A percentile compares a stretch with the other conserved stretches of the same genome.
phyloP scores from a whole-genome alignment of 2,888 invertebrate genomes.

The Strigamia transsilvanica region DNA sequence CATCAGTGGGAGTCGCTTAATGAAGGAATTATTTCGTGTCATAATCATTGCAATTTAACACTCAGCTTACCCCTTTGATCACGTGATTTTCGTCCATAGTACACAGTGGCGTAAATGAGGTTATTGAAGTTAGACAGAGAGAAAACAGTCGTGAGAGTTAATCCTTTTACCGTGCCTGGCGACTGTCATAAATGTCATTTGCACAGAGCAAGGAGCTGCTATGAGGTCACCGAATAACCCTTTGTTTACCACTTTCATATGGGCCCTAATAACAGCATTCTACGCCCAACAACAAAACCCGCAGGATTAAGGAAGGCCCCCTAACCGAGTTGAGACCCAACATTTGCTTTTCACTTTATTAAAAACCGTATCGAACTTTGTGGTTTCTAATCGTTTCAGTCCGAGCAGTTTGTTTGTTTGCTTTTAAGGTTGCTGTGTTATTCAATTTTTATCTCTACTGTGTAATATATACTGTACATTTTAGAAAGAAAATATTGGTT shows the following conservation, averaged over 20 bases:
- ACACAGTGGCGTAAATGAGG: conserved; percentile 11
- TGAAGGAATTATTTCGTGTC: conserved; percentile 48
- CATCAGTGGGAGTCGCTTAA: conserved; percentile 48
- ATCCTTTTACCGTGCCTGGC: conserved; percentile 42
- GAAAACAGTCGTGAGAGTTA: conserved; percentile 47
- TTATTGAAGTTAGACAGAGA: conserved; percentile 37
- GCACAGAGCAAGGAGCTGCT: conserved; percentile 40
- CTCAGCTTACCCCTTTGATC: conserved; percentile 49
- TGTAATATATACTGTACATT: no score
- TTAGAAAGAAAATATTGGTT: not conserved
- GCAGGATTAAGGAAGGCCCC: conserved; percentile 39
- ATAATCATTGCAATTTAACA: conserved; percentile 46
- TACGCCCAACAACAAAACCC: conserved; percentile 33
- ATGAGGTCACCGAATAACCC: conserved; percentile 49
- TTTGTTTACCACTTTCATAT: conserved; percentile 49
- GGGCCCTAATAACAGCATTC: conserved; percentile 19
- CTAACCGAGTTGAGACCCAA: conserved; percentile 45
- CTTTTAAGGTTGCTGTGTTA: not conserved
- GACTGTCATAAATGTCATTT: conserved; percentile 49
- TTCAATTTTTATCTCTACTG: not conserved
- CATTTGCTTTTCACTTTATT: conserved; percentile 33
- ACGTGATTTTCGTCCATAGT: conserved; percentile 27
- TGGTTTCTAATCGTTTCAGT: conserved; percentile 43
- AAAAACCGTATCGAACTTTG: conserved; percentile 43
- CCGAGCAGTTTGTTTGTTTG: conserved; percentile 21